phyloP scores from a whole-genome alignment of 2,888 invertebrate genomes.

The Pyrgus malvae region DNA sequence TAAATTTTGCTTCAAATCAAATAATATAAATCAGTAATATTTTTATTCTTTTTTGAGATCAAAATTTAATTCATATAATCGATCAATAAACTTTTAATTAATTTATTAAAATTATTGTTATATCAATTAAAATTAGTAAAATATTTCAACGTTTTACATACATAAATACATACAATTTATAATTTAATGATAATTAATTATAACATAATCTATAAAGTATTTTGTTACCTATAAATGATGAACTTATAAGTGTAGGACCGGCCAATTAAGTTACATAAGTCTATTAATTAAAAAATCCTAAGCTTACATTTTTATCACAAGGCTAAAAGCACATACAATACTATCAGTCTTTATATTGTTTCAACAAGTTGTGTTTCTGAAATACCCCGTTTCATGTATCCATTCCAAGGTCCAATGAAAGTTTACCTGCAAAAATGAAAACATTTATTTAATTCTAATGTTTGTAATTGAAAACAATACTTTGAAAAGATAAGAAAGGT shows the following conservation, averaged over 20 bases:
- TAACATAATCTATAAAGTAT: background rate
- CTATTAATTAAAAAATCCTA: conserved; percentile 40
- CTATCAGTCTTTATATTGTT: conserved; percentile 72
- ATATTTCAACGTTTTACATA: conserved; percentile 26
- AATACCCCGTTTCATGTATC: conserved; percentile 16
- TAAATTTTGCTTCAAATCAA: conserved; percentile 4
- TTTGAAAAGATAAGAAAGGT: too few relatives aligned
- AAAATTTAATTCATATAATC: conserved; percentile 18
- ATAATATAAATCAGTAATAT: conserved; percentile 12
- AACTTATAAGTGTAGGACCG: conserved; percentile 24
- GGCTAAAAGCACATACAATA: conserved; percentile 52
- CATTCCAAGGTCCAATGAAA: conserved; percentile 4
- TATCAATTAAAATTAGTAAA: conserved; percentile 20
- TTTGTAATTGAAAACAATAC: too few relatives aligned
- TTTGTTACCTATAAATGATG: conserved; percentile 5
- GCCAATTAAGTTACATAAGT: conserved; percentile 19
- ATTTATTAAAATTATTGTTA: conserved; percentile 7
- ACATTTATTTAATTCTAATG: too few relatives aligned
- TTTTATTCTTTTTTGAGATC: conserved; percentile 28
- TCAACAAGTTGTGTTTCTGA: conserved; percentile 13
- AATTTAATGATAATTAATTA: background rate
- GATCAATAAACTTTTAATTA: conserved; percentile 5
- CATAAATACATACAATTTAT: conserved; percentile 18
- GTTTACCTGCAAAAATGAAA: conserved; percentile 54
- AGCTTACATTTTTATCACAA: conserved; percentile 57